Evolutionary conservation across 2,113 vertebrate genomes (phyloP).

Genomic region (Channa argus): DNA sequence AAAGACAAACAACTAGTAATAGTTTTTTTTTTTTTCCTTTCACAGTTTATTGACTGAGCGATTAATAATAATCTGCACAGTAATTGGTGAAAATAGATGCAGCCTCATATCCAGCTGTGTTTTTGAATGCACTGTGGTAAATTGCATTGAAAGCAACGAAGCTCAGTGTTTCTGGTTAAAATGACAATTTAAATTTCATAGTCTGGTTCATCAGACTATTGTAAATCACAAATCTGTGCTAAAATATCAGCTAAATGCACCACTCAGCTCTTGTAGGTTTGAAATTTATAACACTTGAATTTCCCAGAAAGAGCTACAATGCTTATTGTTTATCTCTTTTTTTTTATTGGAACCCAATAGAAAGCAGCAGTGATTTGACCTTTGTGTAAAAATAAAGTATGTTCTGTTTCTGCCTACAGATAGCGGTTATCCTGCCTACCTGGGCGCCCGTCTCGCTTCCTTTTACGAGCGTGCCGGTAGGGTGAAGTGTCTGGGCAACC

Average conservation of each 20-base stretch:
- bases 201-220: not conserved
- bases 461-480: conserved; percentile 97
- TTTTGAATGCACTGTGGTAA: too few species aligned
- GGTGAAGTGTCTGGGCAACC: conserved; percentile 98
- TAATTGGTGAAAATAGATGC: too few species aligned
- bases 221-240: not conserved
- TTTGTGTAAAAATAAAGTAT: not conserved
- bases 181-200: too few species aligned
- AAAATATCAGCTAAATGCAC: not conserved
- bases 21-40: too few species aligned
- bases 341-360: not conserved
- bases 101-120: too few species aligned
- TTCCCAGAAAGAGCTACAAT: not conserved
- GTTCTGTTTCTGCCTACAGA: conserved; percentile 82
- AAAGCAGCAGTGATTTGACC: too few species aligned
- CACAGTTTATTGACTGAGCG: too few species aligned
- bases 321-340: not conserved
- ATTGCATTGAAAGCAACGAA: too few species aligned
- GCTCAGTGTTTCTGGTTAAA: too few species aligned
- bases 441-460: conserved; percentile 94
- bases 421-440: conserved; percentile 97
- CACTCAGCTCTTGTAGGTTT: not conserved
- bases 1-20: too few species aligned
- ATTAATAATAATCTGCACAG: too few species aligned
- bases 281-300: not conserved